Evolutionary conservation across 2,113 vertebrate species (phyloP).

Genomic region (Nerophis lumbriciformis): DNA sequence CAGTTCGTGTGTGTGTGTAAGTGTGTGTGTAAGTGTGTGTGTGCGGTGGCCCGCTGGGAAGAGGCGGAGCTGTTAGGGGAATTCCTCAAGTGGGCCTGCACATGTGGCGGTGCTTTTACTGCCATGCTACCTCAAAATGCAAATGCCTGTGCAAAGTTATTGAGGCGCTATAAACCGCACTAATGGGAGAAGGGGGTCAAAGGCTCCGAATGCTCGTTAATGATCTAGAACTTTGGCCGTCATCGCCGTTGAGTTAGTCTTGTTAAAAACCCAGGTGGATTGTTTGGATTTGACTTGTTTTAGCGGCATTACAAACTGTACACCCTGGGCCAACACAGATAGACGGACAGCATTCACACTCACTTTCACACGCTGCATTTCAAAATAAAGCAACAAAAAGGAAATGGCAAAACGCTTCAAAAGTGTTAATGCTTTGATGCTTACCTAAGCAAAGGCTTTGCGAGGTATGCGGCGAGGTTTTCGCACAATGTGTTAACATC

Average conservation of each 20-base stretch:
- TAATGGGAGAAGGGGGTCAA: conserved; percentile 8
- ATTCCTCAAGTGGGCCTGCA: conserved; percentile 35
- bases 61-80: conserved; percentile 30
- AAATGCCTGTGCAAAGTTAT: background rate
- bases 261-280: background rate
- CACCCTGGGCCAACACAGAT: too few relatives aligned
- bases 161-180: background rate
- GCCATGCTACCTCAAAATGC: conserved; percentile 6
- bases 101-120: conserved; percentile 4
- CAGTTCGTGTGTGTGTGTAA: conserved; percentile 27
- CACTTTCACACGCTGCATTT: too few relatives aligned
- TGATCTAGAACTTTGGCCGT: background rate
- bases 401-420: too few relatives aligned
- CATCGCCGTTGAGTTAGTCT: background rate
- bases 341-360: too few relatives aligned
- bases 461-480: too few relatives aligned
- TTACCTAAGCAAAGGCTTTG: too few relatives aligned
- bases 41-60: conserved; percentile 22
- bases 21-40: conserved; percentile 41
- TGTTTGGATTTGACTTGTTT: too few relatives aligned
- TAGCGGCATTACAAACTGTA: too few relatives aligned
- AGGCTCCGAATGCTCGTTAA: conserved; percentile 3
- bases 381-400: too few relatives aligned
- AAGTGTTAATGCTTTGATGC: too few relatives aligned
- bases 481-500: too few relatives aligned